Conservation (phyloP, 92 coral and sea anemone genomes). For the Heliopora coerulea region DNA sequence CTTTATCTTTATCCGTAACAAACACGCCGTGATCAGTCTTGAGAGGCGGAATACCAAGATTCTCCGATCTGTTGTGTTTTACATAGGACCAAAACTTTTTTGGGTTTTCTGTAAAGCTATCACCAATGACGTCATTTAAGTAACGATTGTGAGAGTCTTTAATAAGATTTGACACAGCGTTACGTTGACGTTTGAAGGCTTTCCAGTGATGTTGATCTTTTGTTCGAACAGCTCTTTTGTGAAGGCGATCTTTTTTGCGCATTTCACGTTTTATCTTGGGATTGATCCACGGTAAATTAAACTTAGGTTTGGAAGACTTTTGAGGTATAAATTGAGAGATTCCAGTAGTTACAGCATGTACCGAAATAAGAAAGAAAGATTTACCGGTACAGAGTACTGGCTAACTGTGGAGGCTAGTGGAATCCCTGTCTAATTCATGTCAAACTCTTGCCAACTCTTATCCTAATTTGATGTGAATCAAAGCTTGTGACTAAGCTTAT, state of each 20-base stretch:
- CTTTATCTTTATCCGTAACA: conserved; percentile 48
- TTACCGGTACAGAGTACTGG: too few relatives aligned
- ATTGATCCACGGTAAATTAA: conserved; percentile 58
- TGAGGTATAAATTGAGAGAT: conserved; percentile 36
- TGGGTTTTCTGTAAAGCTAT: conserved; percentile 52
- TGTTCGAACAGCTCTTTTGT: too few relatives aligned
- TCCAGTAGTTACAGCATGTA: conserved; percentile 26
- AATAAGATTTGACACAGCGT: too few relatives aligned
- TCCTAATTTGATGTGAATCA: too few relatives aligned
- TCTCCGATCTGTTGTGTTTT: not conserved
- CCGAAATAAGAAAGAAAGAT: too few relatives aligned
- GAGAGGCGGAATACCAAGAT: not conserved
- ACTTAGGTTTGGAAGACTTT: conserved; percentile 19
- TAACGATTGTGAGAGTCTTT: too few relatives aligned
- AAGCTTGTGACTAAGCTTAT: too few relatives aligned
- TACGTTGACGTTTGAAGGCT: too few relatives aligned
- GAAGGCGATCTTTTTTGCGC: conserved; percentile 1
- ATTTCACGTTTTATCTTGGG: conserved; percentile 3
- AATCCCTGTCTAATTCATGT: too few relatives aligned
- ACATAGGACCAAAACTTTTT: conserved; percentile 59
- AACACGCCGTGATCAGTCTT: not conserved
- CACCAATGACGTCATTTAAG: conserved; percentile 42
- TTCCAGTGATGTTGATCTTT: conserved; percentile 18
- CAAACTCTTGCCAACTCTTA: too few relatives aligned
- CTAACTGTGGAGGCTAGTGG: too few relatives aligned